A percentile compares a stretch with the other conserved stretches of the same genome.
These are phyloP conservation scores for Nannoperca obscura DNA, from an alignment of 2,797 vertebrate species.

Conservation along the genomic window DNA sequence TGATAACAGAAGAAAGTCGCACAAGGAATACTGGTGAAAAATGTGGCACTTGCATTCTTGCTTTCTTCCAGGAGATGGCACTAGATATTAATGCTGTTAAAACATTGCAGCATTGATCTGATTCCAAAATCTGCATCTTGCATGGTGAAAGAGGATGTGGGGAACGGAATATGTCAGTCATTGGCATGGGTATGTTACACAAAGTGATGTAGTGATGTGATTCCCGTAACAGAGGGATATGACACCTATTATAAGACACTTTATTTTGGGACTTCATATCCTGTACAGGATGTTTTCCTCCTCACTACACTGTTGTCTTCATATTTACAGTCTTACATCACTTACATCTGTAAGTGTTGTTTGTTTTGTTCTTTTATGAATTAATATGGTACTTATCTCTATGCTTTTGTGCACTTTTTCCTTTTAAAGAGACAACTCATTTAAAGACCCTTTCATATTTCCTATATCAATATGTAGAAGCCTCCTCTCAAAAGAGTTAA, in stretches of 20 bases:
- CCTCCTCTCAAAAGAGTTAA: background rate
- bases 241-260: background rate
- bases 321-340: constrained; percentile 10
- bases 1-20: background rate
- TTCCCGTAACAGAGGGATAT: background rate
- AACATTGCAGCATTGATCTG: background rate
- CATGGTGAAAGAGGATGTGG: background rate
- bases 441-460: background rate
- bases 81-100: constrained; percentile 30
- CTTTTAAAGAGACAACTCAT: too few species aligned
- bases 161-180: background rate
- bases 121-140: background rate
- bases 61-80: constrained; percentile 68
- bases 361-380: background rate
- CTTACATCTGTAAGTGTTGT: background rate
- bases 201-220: background rate
- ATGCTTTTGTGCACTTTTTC: background rate
- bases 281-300: background rate
- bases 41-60: constrained; percentile 27
- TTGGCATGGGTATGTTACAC: background rate
- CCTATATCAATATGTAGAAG: background rate
- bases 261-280: background rate
- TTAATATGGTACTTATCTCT: background rate
- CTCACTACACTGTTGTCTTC: background rate
- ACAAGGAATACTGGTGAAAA: too few species aligned